Percentiles rank a stretch among this genome's conserved stretches.
These are phyloP conservation scores for Drosophila oshimai DNA, from an alignment of 1,140 invertebrate species.

Conservation along the genomic window DNA sequence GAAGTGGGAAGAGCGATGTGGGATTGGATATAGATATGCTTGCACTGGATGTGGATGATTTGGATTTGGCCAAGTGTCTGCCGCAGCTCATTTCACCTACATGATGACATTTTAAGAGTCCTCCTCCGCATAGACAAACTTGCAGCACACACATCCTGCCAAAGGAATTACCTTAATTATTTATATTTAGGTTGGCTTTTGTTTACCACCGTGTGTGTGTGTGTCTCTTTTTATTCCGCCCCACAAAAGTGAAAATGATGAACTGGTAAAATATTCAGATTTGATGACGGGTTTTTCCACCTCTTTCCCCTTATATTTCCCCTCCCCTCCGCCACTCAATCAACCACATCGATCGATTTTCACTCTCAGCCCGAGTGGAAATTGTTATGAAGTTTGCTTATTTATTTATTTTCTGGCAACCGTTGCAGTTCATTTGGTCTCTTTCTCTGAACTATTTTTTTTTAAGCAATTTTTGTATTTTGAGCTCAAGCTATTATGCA, in stretches of 20 bases:
- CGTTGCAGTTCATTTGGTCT: constrained; percentile 3
- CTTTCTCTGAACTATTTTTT: neutral
- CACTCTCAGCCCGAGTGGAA: constrained; percentile 30
- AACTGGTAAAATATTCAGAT: constrained; percentile 43
- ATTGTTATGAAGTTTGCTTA: constrained; percentile 42
- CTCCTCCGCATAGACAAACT: neutral
- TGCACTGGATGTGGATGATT: too few species aligned
- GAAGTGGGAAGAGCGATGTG: too few species aligned
- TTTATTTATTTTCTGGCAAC: constrained; percentile 36
- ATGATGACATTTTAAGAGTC: constrained; percentile 15
- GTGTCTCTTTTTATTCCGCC: neutral
- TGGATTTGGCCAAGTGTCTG: too few species aligned
- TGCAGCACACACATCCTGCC: neutral
- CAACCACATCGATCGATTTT: constrained; percentile 44
- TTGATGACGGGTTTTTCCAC: constrained; percentile 28
- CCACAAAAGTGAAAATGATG: constrained; percentile 29
- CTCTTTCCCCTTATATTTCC: too few species aligned
- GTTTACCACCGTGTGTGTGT: constrained; percentile 1
- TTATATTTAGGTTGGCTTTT: constrained; percentile 36
- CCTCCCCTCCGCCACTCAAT: constrained; percentile 8
- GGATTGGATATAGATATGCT: constrained; percentile 5
- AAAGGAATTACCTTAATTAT: constrained; percentile 38
- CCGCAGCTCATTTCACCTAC: neutral
- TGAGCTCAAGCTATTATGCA: neutral
- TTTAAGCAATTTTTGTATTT: neutral